Base-by-base conservation (phyloP, 2,113 vertebrate genomes). In the Strix aluco region DNA sequence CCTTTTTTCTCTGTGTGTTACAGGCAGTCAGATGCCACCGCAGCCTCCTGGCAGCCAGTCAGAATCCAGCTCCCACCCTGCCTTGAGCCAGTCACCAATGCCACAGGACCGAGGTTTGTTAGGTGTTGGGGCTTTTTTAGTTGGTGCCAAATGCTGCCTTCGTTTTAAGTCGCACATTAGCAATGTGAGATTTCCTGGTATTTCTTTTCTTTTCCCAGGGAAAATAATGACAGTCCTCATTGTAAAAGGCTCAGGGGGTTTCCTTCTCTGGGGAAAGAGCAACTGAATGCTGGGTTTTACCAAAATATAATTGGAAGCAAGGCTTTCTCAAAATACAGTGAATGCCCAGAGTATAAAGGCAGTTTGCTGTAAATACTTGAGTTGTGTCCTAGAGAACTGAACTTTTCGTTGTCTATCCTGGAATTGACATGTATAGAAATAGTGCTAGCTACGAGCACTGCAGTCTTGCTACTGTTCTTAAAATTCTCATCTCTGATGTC, bases 21-120 rank as follows among this genome's bases (percentile, higher is more conserved):
- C 98, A 99, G 99, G 99, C 96, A 98, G 98, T 85, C 98, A 98
- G 92, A 98, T 99, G 98, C 98, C 99, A 81, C 98, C 98, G 5
- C 99, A 99, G 97, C 98, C 98, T 92, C 97, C 99, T 73, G 99
- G 99, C 93, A 99, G 98, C 94, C 98, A 99, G 95, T 97, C 99
- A n/a, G 99, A 99, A 78, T 98, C 98, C 89, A 99, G 98, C 97
- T 96, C 98, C 94, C 99, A 98, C 91, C 98, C 98, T 81, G 98
- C 99, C 87, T 97, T 99, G 98, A 99, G 98, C 96, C 99, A 99
- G 96, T 99, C 99, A 46, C 99, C 99, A 90, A 98, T 99, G 99
- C 98, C 99, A 95, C 99, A 99, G 97, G 99, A 99, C 86, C 98
- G 99, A 99, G 99, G 99, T 99, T 96, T 96, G 98, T 98, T 96